A percentile compares a stretch with the other conserved stretches of the same genome.
Evolutionary conservation across 2,888 invertebrate genomes (phyloP).

Genomic region (Cacoxenus indagator): DNA sequence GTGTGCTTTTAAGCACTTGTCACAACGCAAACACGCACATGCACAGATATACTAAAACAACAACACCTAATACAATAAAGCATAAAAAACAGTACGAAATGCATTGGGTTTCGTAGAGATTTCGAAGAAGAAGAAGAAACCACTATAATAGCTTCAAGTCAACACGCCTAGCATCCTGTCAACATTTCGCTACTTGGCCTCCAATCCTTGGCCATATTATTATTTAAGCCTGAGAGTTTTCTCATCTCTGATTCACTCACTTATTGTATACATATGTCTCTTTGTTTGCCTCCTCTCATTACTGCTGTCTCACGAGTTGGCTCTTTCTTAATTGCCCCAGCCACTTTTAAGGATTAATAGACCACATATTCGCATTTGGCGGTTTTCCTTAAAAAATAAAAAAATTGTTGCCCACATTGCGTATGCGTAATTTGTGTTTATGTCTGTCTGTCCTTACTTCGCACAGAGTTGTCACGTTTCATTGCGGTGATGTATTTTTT

Average conservation of each 20-base stretch:
- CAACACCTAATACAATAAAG: neutral
- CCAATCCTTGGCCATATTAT: neutral
- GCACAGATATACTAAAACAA: neutral
- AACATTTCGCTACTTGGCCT: neutral
- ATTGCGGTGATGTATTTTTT: neutral
- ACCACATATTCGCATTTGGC: neutral
- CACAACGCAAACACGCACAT: neutral
- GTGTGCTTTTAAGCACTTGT: constrained; percentile 10
- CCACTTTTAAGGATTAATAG: constrained; percentile 11
- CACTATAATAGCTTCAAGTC: constrained; percentile 7
- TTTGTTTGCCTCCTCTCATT: neutral
- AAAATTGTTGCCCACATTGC: neutral
- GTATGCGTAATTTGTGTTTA: constrained; percentile 5
- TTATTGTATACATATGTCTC: neutral
- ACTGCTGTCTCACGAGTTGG: neutral
- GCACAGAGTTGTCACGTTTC: neutral
- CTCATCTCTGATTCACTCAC: neutral
- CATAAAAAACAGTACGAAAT: neutral
- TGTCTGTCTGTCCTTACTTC: neutral
- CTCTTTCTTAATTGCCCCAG: neutral
- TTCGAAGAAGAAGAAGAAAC: neutral
- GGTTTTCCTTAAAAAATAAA: constrained; percentile 1
- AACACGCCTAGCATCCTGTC: constrained; percentile 5
- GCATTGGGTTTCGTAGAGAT: neutral
- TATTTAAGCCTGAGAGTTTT: constrained; percentile 7